Base-by-base conservation (phyloP, 1,140 invertebrate species). In the Prorops nasuta region DNA sequence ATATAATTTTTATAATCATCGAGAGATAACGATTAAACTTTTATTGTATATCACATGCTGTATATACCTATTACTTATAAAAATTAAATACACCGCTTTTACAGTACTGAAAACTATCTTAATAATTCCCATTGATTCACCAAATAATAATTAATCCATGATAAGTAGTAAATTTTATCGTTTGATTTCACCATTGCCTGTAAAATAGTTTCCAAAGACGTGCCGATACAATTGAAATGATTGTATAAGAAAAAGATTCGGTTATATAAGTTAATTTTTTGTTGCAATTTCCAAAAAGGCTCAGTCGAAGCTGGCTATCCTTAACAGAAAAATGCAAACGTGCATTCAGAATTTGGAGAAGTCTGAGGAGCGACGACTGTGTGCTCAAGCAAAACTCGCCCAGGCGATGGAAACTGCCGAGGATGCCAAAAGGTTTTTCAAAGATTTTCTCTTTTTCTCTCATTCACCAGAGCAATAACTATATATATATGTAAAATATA, bases 351-450 rank as follows among this genome's bases (percentile, higher is more conserved):
- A 91, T 68, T 71, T 90, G 51, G 89, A 91, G 66, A 80, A 86
- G 54, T 87, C 89, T n/a, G 90, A 92, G 64, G 87, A 90, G 61
- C 76, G 88, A 44, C 82, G 90, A 32, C 80, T 83, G 56, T 80
- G 83, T 16, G 88, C 90, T 53, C 81, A 83, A 43, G 64, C 72
- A 22, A 91, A 91, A 72, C 78, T 92, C 38, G 86, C 83, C 51
- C 87, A 90, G 63, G 89, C 90, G 21, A 84, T 87, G 17, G 88
- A 91, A 69, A 83, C 88, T 55, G 88, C 87, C 56, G 90, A 92
- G 71, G 90, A 92, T 71, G 86, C 88, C 54, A 85, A 86, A 74
- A 86, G 90, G 89, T 92, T 37, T 45, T 10, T n/a, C 4, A 10
- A 28, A 28, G 10, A 6, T 28, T 28, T 28, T 28, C 10, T 6